Evolutionary conservation across 2,113 vertebrate genomes (phyloP).

Genomic region (Corapipo altera): DNA sequence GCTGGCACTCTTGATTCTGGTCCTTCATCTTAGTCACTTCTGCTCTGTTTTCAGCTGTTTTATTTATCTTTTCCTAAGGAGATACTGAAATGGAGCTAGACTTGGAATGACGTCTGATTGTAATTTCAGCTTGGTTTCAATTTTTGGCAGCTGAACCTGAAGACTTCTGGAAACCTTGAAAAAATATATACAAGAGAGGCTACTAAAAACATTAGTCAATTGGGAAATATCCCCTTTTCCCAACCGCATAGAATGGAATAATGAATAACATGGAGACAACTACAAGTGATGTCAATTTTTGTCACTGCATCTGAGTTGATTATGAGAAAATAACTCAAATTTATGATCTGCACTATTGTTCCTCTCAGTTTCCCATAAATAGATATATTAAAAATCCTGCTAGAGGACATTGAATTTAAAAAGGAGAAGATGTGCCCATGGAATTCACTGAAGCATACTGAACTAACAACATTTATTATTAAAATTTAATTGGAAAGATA

Average conservation of each 20-base stretch:
- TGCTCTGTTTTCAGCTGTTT: not conserved
- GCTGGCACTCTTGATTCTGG: not conserved
- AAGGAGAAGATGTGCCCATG: not conserved
- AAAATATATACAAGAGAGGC: not conserved
- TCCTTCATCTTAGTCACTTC: not conserved
- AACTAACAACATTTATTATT: not conserved
- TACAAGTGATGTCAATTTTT: not conserved
- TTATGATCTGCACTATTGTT: not conserved
- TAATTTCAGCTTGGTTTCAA: not conserved
- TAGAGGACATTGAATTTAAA: not conserved
- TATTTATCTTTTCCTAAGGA: not conserved
- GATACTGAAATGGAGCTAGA: not conserved
- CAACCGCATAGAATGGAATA: not conserved
- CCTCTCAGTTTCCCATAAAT: not conserved
- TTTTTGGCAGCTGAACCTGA: not conserved
- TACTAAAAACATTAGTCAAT: not conserved
- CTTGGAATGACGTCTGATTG: not conserved
- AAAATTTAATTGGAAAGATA: constrained; percentile 28
- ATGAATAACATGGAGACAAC: not conserved
- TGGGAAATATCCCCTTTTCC: not conserved
- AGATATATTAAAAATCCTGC: not conserved
- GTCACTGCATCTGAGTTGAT: not conserved
- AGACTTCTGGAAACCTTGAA: not conserved
- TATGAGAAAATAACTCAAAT: constrained; percentile 6
- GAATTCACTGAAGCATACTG: not conserved